A percentile compares a stretch with the other conserved stretches of the same genome.
Evolutionary conservation across 2,113 vertebrate species (phyloP).

Genomic region (Dendropsophus ebraccatus): DNA sequence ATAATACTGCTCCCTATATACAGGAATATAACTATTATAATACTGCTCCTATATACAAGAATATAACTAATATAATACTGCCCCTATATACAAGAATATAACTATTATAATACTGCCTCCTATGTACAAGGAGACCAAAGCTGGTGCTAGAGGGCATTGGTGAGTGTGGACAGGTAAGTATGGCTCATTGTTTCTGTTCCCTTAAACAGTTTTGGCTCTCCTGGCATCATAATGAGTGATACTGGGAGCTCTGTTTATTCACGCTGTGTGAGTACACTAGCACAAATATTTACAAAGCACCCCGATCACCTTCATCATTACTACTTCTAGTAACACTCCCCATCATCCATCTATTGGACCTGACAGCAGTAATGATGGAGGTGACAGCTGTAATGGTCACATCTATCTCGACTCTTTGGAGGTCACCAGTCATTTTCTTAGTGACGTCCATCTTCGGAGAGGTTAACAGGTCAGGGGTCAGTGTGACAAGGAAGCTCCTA

Average conservation of each 20-base stretch:
- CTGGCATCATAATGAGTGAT: too few relatives aligned
- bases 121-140: too few relatives aligned
- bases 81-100: conserved; percentile 5
- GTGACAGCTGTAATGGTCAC: neutral
- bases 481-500: too few relatives aligned
- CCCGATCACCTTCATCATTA: too few relatives aligned
- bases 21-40: conserved; percentile 8
- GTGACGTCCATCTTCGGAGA: neutral
- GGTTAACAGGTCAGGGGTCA: conserved; percentile 12
- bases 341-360: neutral
- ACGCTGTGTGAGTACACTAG: too few relatives aligned
- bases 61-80: conserved; percentile 2
- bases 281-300: too few relatives aligned
- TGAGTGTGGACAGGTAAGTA: too few relatives aligned
- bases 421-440: neutral
- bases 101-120: neutral
- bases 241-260: too few relatives aligned
- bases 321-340: too few relatives aligned
- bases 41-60: neutral
- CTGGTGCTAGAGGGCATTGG: too few relatives aligned
- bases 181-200: too few relatives aligned
- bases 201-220: too few relatives aligned
- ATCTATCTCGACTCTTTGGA: neutral
- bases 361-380: neutral
- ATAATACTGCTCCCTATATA: neutral